Conservation (phyloP, 1,140 invertebrate species). For the Macrostomum lignano region DNA sequence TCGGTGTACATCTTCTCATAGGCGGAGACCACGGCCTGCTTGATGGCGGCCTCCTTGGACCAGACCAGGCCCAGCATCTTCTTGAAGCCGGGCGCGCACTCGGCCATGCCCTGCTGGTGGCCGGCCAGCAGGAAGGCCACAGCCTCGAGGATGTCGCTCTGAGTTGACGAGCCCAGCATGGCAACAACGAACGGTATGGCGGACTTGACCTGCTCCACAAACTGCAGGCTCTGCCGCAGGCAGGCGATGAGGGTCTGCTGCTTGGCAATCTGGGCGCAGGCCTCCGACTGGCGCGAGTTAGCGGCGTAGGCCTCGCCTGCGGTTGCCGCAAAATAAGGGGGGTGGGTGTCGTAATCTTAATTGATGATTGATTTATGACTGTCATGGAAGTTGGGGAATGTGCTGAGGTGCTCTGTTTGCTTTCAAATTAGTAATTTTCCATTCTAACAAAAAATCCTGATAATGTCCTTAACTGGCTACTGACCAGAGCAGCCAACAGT, state of each 20-base stretch:
- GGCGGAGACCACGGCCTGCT: constrained; percentile 34
- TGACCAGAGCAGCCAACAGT: no score
- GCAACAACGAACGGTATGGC: constrained; percentile 41
- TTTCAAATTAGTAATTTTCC: no score
- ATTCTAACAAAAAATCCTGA: no score
- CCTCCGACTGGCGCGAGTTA: no score
- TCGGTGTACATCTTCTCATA: constrained; percentile 37
- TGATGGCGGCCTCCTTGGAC: constrained; percentile 36
- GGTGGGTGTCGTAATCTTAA: no score
- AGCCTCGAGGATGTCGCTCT: constrained; percentile 48
- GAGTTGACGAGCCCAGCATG: constrained; percentile 41
- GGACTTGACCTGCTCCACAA: constrained; percentile 37
- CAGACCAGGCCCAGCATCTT: constrained; percentile 47
- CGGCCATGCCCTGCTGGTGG: constrained; percentile 30
- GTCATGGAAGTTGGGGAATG: no score
- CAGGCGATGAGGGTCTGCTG: constrained; percentile 2
- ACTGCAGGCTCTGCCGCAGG: constrained; percentile 35
- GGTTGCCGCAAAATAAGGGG: no score
- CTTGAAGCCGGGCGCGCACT: constrained; percentile 29
- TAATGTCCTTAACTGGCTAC: no score
- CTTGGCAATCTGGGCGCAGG: not conserved
- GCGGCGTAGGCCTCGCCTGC: no score
- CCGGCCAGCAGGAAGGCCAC: constrained; percentile 52
- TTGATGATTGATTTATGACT: no score
- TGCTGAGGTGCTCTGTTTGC: no score